Base-by-base conservation (phyloP, 1,140 invertebrate species). In the Diachasmimorpha longicaudata region DNA sequence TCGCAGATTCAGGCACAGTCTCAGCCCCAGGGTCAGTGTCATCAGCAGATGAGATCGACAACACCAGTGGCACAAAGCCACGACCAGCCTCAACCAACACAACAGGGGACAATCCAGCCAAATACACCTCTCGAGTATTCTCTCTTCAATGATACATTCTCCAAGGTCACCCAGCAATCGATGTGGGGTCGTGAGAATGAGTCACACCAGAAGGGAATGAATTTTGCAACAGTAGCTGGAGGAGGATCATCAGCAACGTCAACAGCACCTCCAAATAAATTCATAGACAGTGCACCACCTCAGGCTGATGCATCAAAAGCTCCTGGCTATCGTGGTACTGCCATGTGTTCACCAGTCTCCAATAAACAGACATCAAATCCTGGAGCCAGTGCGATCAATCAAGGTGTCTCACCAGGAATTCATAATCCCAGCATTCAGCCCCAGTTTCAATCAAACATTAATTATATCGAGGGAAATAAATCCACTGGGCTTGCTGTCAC, bases 271-370 rank as follows among this genome's bases (percentile, higher is more conserved):
- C 81, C 86, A 9, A 89, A 85, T 58, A 89, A 91, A 78, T 91
- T 91, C 80, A 90, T 91, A n/a, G 90, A 93, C 68, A 91, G 89
- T 79, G 89, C 91, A 81, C 90, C 90, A 63, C 89, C 91, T 37
- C 91, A 90, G 66, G 93, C 93, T 3, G 95, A 96, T 87, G 93
- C 93, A 9, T 92, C 94, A 0, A 95, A 96, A 87, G 95, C 95
- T 23, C 95, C 95, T 0, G 95, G 95, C 11, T 96, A 95, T 83
- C 91, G 94, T 81, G 92, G 92, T 67, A 91, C 90, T 52, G 90
- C 92, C 10, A 91, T 94, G 75, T 93, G 93, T 81, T 95, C 94
- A 0, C 93, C 94, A 0, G 93, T 94, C 9, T 93, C 92, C 48
- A 91, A 19, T 46, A 71, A 58, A 39, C 44, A 31, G 31, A 6